A percentile compares a stretch with the other conserved stretches of the same genome.
These are phyloP conservation scores for Ostrea edulis DNA, from an alignment of 1,140 invertebrate species.

Conservation along the genomic window DNA sequence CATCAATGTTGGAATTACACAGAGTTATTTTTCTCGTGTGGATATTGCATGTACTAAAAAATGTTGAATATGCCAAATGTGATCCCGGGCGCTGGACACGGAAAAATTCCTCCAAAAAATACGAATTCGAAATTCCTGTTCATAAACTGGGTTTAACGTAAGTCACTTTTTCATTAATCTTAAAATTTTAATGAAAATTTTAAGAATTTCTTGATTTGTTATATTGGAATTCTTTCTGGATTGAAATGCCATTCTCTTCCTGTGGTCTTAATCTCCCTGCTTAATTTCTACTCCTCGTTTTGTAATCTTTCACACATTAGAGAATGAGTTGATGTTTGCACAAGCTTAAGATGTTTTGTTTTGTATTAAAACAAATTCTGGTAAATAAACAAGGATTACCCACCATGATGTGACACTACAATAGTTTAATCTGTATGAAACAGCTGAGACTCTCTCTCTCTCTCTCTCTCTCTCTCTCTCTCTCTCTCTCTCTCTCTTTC, in stretches of 20 bases:
- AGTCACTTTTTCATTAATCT: neutral
- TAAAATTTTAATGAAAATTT: neutral
- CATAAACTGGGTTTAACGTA: conserved; percentile 16
- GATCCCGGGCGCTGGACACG: neutral
- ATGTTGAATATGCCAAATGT: neutral
- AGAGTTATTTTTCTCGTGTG: neutral
- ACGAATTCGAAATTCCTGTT: conserved; percentile 7
- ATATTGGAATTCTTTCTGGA: conserved; percentile 21
- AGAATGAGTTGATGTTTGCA: conserved; percentile 8
- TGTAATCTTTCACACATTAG: conserved; percentile 31
- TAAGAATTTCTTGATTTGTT: neutral
- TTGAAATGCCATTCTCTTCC: conserved; percentile 7
- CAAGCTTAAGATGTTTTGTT: conserved; percentile 13
- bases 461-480: neutral
- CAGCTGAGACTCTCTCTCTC: neutral
- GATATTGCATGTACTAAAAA: neutral
- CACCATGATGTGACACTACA: neutral
- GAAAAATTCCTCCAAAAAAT: conserved; percentile 28
- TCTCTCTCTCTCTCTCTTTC: conserved; percentile 11
- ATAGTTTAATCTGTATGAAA: neutral
- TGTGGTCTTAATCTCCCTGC: neutral
- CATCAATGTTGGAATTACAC: conserved; percentile 31
- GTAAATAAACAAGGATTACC: conserved; percentile 35
- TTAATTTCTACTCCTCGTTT: conserved; percentile 14
- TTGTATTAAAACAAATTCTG: neutral